Base-by-base conservation (phyloP, 2,888 invertebrate genomes). In the Dendrolimus pini region DNA sequence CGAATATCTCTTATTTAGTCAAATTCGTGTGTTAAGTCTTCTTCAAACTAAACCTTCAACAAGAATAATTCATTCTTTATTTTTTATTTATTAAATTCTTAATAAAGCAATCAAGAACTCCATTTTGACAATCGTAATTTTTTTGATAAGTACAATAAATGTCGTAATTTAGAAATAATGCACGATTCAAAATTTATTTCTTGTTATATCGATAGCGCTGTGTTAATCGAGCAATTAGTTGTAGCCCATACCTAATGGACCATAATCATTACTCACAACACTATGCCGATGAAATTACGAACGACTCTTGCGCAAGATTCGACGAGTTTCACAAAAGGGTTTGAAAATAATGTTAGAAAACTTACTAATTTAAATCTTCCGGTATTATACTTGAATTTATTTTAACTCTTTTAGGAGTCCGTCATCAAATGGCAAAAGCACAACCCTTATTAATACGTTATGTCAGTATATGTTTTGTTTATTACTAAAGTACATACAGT, bases 251-350 rank as follows among this genome's bases (percentile, higher is more conserved):
- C 62, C 71, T 83, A 81, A 83, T 83, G 74, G 80, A 62, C 70
- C 65, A 69, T 83, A 78, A 83, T 80, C 71, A 70, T 81, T 74
- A 76, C 70, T 76, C 69, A 72, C 71, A 75, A 72, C 76, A 77
- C 71, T 70, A 70, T 66, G 65, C 77, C 82, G 81, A 83, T 83
- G 83, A 79, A 81, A 79, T 77, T 77, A 77, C 75, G 73, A 71
- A 70, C 69, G 72, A 63, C 64, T 73, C 65, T 83, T 84, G 72
- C 74, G 73, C 78, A 83, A 84, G 57, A 57, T 59, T 60, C 63
- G 62, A 65, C 9, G 47, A 2, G 47, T 47, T 47, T 47, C 2
- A 10, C 47, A 47, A 47, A 47, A 47, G 9, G 2, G 12, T 47
- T 67, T 61, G 68, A 77, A 70, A 74, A 59, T 54, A 68, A 67